Percentiles rank a stretch among this genome's conserved stretches.
Conservation (phyloP, 2,797 vertebrate species). For the Scolopax rusticola region DNA sequence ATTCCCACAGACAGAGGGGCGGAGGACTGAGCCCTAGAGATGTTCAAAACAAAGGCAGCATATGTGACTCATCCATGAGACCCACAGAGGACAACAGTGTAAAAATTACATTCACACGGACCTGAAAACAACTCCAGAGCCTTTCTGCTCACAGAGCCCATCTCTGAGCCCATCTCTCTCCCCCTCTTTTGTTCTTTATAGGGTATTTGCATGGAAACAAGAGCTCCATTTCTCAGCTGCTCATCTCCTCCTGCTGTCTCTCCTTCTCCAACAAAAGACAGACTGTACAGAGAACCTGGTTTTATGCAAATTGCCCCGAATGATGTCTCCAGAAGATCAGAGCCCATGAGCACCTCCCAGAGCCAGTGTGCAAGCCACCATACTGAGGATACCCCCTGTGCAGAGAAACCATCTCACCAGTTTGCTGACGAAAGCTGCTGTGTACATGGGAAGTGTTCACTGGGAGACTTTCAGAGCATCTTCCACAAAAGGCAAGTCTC, state of each 20-base stretch:
- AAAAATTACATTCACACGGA: constrained; percentile 18
- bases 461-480: background rate
- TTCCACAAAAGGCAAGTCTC: background rate
- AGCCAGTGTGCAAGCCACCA: background rate
- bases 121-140: background rate
- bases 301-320: background rate
- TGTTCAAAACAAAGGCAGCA: constrained; percentile 37
- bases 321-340: background rate
- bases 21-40: background rate
- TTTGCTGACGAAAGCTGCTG: background rate
- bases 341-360: background rate
- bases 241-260: background rate
- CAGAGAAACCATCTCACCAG: background rate
- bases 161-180: background rate
- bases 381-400: background rate
- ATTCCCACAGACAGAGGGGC: background rate
- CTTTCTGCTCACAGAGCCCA: background rate
- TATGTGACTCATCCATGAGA: constrained; percentile 28
- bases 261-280: background rate
- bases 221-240: background rate
- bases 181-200: background rate
- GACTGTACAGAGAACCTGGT: background rate
- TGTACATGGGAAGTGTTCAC: background rate
- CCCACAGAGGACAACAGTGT: background rate
- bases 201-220: constrained; percentile 39